Conservation (phyloP, 1,140 invertebrate species). For the Polypedilum vanderplanki region DNA sequence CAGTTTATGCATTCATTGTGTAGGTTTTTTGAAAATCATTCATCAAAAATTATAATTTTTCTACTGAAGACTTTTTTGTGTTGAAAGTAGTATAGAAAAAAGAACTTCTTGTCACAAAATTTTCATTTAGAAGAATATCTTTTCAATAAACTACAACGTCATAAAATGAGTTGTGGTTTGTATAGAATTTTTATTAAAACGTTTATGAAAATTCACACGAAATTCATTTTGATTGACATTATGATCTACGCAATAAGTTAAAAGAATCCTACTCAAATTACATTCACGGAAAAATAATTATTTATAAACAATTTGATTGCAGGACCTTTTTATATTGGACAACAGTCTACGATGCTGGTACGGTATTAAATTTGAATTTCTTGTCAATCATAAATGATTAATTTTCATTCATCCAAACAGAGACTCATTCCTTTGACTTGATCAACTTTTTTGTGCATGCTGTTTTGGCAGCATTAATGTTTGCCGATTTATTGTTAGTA, state of each 20-base stretch:
- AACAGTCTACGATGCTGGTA: slow-evolving; percentile 42
- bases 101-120: too few species aligned
- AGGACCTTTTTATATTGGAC: slow-evolving; percentile 43
- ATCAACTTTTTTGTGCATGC: slow-evolving; percentile 59
- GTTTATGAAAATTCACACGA: slow-evolving; percentile 33
- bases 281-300: background rate
- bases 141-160: too few species aligned
- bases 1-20: slow-evolving; percentile 55
- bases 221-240: background rate
- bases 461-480: slow-evolving; percentile 57
- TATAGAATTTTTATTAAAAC: too few species aligned
- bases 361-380: slow-evolving; percentile 30
- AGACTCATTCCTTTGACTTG: slow-evolving; percentile 46
- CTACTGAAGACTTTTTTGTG: too few species aligned
- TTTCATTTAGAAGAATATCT: too few species aligned
- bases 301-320: background rate
- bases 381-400: slow-evolving; percentile 24
- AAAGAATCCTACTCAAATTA: background rate
- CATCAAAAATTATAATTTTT: too few species aligned
- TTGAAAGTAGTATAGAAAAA: too few species aligned
- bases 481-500: slow-evolving; percentile 56
- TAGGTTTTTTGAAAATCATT: slow-evolving; percentile 39
- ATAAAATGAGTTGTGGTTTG: too few species aligned
- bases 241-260: background rate
- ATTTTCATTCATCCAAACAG: slow-evolving; percentile 30